Base-by-base conservation (phyloP, 2,797 vertebrate genomes). In the Ctenosaura bakeri region DNA sequence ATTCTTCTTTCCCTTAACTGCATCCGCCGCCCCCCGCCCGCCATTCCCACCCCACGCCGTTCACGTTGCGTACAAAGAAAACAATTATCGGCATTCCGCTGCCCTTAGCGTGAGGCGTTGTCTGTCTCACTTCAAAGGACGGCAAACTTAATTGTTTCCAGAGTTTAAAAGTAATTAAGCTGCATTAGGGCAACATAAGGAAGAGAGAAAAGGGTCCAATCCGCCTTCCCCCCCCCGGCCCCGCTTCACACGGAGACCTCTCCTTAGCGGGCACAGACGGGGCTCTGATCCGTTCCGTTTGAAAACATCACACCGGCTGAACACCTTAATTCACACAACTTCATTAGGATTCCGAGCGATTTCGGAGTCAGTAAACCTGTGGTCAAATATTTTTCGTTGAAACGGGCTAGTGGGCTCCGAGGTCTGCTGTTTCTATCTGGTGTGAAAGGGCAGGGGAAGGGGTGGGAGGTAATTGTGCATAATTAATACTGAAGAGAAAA, bases 401-500 rank as follows among this genome's bases (percentile, higher is more conserved):
- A 89, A 95, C 76, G 16, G 8, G 42, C 42, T 46, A 4, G 42
- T 46, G 95, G 95, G 92, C 94, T 95, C 92, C 3, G 24, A 22
- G 59, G 26, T n/a, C 95, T 95, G 92, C 94, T 94, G 83, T 79
- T 95, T 96, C 13, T 96, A 89, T 93, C n/a, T n/a, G 3, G 4
- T 14, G 4, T 14, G n/a, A 74, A n/a, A 92, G 95, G 94, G 93
- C 92, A 93, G 92, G 93, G 85, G 84, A 16, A 20, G 20, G 96
- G 95, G 95, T 95, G 94, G 94, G 94, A 95, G 93, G 93, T 94
- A 95, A 96, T 96, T 97, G 96, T 93, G 93, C 95, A 93, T 96
- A 96, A 97, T 97, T 97, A 97, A 97, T 96, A 94, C 96, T 96
- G 96, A 97, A 97, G 95, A 95, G 95, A 96, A 97, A 97, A 96